These are phyloP conservation scores for Trissolcus japonicus DNA, from an alignment of 2,888 invertebrate genomes.

Conservation along the genomic window DNA sequence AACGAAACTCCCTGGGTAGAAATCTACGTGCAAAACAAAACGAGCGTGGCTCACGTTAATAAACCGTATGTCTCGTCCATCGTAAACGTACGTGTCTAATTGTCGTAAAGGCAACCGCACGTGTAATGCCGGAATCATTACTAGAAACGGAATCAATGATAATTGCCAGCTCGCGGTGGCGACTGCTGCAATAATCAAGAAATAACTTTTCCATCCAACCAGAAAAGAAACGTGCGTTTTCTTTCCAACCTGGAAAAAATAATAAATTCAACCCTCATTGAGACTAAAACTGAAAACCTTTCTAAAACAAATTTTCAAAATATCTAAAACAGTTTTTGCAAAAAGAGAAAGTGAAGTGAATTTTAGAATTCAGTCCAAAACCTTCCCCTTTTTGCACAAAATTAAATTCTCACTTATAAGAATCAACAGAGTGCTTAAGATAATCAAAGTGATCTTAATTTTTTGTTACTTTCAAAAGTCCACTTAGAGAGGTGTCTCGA, in stretches of 20 bases:
- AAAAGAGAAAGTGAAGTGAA: no score
- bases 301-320: no score
- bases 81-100: conserved; percentile 57
- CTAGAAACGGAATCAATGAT: conserved; percentile 47
- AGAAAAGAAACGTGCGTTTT: not conserved
- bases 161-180: conserved; percentile 44
- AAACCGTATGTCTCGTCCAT: conserved; percentile 47
- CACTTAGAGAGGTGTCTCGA: no score
- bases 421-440: no score
- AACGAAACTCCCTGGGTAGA: conserved; percentile 49
- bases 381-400: no score
- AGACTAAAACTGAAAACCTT: no score
- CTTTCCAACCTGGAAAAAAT: not conserved
- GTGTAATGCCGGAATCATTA: conserved; percentile 49
- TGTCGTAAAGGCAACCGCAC: conserved; percentile 59
- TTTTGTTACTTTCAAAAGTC: not conserved
- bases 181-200: conserved; percentile 22
- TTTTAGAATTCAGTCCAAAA: no score
- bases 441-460: not conserved
- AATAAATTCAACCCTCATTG: no score
- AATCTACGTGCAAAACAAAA: conserved; percentile 48
- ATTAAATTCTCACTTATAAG: no score
- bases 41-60: conserved; percentile 51
- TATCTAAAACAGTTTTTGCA: no score
- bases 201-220: not conserved